A percentile compares a stretch with the other conserved stretches of the same genome.
Evolutionary conservation across 2,797 vertebrate species (phyloP).

Genomic region (Pipistrellus nathusii): DNA sequence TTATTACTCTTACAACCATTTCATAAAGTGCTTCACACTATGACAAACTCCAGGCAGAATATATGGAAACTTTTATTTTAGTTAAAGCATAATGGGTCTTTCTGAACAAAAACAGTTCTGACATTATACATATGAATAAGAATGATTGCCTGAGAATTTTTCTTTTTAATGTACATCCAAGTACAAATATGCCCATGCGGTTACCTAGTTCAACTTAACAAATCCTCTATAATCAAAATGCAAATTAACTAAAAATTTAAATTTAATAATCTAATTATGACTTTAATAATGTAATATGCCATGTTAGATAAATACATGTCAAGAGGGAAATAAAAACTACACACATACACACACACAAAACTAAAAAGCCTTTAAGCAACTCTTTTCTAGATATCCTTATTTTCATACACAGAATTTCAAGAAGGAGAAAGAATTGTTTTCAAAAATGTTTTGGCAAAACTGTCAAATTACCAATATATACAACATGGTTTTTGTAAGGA

Average conservation of each 20-base stretch:
- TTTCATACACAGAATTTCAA: constrained; percentile 55
- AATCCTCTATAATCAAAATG: constrained; percentile 77
- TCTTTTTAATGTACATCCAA: constrained; percentile 68
- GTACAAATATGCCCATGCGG: constrained; percentile 61
- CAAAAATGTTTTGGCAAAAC: constrained; percentile 47
- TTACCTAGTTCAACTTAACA: constrained; percentile 59
- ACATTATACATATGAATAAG: constrained; percentile 67
- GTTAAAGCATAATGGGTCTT: constrained; percentile 77
- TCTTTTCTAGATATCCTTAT: constrained; percentile 28
- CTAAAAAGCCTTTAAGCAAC: background rate
- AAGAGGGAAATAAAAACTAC: constrained; percentile 47
- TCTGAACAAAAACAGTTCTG: constrained; percentile 78
- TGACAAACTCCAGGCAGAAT: constrained; percentile 79
- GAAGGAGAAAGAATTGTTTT: constrained; percentile 48
- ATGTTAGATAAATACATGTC: constrained; percentile 8
- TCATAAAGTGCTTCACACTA: constrained; percentile 79
- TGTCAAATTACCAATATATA: constrained; percentile 42
- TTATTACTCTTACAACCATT: constrained; percentile 83
- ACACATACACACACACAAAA: background rate
- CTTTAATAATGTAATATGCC: constrained; percentile 75
- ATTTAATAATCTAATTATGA: constrained; percentile 78
- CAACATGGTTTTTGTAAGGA: background rate
- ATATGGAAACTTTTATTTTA: constrained; percentile 78
- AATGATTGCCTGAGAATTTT: constrained; percentile 73
- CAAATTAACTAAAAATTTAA: constrained; percentile 77